Percentiles rank a stretch among this genome's conserved stretches.
Conservation (phyloP, 2,888 invertebrate genomes). For the Sinhomidia bicolor region DNA sequence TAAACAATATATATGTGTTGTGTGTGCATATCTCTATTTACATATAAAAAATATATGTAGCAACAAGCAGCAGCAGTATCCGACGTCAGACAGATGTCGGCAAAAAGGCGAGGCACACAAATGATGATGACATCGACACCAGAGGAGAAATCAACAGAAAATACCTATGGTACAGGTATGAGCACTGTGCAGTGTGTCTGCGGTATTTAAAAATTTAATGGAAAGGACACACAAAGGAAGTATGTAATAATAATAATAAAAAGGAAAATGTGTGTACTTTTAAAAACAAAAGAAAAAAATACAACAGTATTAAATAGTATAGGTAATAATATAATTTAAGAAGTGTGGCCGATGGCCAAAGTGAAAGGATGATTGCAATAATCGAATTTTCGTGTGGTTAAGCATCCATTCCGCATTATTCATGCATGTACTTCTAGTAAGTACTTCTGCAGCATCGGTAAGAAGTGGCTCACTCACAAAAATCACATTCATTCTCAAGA, state of each 20-base stretch:
- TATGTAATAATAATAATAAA: not conserved
- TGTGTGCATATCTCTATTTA: not conserved
- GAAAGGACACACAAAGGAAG: conserved; percentile 7
- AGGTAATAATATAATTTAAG: not conserved
- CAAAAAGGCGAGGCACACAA: conserved; percentile 15
- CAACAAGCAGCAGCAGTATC: not conserved
- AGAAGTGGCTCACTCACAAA: not conserved
- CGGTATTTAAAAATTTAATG: conserved; percentile 14
- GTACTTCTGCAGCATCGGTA: not conserved
- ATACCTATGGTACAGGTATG: not conserved
- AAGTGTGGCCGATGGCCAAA: conserved; percentile 68
- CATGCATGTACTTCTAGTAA: conserved; percentile 17
- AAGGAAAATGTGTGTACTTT: too few species aligned
- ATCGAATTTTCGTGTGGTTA: conserved; percentile 56
- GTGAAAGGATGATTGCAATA: conserved; percentile 64
- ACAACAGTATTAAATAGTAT: too few species aligned
- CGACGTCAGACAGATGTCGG: conserved; percentile 46
- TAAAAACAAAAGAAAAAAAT: conserved; percentile 27
- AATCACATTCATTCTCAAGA: not conserved
- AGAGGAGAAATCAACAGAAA: conserved; percentile 34
- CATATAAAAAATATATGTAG: not conserved
- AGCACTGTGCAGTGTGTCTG: too few species aligned
- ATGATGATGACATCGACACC: conserved; percentile 53
- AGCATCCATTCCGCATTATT: conserved; percentile 37
- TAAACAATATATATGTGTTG: conserved; percentile 5